Evolutionary conservation across 2,113 vertebrate genomes (phyloP).

Genomic region (Columbina picui): DNA sequence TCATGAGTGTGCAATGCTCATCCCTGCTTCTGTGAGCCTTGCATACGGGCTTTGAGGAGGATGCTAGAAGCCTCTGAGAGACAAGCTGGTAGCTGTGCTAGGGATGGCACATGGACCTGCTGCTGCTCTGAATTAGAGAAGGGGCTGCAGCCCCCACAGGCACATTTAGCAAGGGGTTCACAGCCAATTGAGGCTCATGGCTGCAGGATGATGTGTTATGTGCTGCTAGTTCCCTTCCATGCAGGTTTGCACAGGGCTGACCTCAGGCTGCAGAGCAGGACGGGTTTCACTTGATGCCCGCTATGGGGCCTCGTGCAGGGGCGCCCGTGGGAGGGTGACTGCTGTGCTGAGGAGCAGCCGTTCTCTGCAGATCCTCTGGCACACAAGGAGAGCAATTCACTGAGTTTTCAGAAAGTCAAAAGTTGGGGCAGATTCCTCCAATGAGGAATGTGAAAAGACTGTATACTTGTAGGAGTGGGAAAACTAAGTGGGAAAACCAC

Average conservation of each 20-base stretch:
- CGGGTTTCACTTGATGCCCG: not conserved
- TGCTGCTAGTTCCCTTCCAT: not conserved
- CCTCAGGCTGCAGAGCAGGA: not conserved
- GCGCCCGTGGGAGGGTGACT: rapidly evolving
- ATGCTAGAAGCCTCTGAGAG: not conserved
- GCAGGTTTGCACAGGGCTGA: not conserved
- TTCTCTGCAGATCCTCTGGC: not conserved
- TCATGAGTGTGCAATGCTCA: slow-evolving; percentile 52
- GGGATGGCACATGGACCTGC: rapidly evolving
- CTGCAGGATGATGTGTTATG: not conserved
- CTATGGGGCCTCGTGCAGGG: rapidly evolving
- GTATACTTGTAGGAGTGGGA: not conserved
- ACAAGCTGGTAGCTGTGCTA: not conserved
- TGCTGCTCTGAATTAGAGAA: not conserved
- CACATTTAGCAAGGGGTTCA: not conserved
- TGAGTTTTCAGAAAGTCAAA: not conserved
- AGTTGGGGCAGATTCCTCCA: not conserved
- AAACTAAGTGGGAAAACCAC: not conserved
- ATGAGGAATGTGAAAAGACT: not conserved
- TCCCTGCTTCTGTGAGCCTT: slow-evolving; percentile 27
- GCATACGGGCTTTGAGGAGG: not conserved
- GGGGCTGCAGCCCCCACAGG: rapidly evolving
- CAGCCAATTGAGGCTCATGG: rapidly evolving
- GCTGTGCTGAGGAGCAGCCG: not conserved
- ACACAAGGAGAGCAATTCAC: not conserved